phyloP scores from a whole-genome alignment of 2,797 vertebrate genomes.

The Odontamblyopus rebecca region DNA sequence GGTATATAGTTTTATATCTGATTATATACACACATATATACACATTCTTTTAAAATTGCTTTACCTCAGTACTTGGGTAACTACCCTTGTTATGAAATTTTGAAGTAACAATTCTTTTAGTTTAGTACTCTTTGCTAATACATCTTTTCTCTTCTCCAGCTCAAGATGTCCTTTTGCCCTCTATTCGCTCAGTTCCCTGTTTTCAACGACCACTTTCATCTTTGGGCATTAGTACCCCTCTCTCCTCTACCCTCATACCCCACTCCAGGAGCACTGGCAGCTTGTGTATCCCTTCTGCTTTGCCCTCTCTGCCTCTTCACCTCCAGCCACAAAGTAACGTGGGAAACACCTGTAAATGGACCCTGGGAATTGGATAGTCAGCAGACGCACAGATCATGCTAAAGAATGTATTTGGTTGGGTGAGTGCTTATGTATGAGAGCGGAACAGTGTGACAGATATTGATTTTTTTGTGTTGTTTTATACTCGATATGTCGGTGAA shows the following conservation, averaged over 20 bases:
- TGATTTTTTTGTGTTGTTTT: constrained; percentile 17
- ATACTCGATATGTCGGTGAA: background rate
- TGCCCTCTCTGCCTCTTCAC: constrained; percentile 33
- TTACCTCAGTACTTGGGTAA: background rate
- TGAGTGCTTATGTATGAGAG: background rate
- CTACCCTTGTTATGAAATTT: background rate
- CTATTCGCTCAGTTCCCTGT: constrained; percentile 74
- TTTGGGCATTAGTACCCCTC: constrained; percentile 8
- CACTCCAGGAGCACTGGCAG: constrained; percentile 77
- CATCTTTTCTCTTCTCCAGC: constrained; percentile 1
- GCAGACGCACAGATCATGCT: constrained; percentile 4
- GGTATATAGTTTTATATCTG: background rate
- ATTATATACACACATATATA: too few relatives aligned
- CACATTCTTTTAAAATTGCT: background rate
- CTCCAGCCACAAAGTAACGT: constrained; percentile 33
- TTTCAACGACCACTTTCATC: constrained; percentile 46
- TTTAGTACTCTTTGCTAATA: background rate
- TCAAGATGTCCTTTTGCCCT: constrained; percentile 59
- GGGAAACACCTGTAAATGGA: constrained; percentile 66
- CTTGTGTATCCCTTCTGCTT: constrained; percentile 25
- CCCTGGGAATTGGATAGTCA: constrained; percentile 68
- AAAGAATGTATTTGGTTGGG: constrained; percentile 35
- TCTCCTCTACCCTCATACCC: constrained; percentile 40
- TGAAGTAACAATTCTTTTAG: background rate
- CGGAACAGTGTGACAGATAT: background rate